These are phyloP conservation scores for Muscicapa striata DNA, from an alignment of 2,797 vertebrate species.

Conservation along the genomic window DNA sequence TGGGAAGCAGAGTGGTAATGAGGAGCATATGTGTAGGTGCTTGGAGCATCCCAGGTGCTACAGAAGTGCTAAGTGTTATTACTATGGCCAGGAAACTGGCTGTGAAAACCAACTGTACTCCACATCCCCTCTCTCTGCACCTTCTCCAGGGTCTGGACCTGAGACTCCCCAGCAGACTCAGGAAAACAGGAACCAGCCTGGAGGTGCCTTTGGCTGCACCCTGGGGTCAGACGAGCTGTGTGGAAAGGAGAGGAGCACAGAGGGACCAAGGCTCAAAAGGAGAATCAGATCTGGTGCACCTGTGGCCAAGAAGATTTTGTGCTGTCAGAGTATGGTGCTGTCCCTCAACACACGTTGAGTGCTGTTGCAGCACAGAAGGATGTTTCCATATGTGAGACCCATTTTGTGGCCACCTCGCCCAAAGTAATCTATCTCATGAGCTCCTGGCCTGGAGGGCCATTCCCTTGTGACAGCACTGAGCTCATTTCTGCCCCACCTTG, in stretches of 20 bases:
- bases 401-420: not conserved
- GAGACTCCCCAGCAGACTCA: not conserved
- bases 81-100: slow-evolving; percentile 26
- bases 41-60: slow-evolving; percentile 51
- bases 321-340: not conserved
- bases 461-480: not conserved
- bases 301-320: not conserved
- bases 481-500: not conserved
- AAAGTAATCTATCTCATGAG: not conserved
- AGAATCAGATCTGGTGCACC: not conserved
- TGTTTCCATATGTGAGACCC: not conserved
- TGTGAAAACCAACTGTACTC: slow-evolving; percentile 10
- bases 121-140: not conserved
- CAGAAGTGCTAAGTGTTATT: slow-evolving; percentile 63
- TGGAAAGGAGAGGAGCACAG: not conserved
- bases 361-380: not conserved
- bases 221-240: not conserved
- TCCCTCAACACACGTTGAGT: not conserved
- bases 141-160: not conserved
- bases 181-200: not conserved
- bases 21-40: slow-evolving; percentile 39
- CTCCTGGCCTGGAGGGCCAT: not conserved
- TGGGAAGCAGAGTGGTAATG: slow-evolving; percentile 25
- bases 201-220: not conserved
- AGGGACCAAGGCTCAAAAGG: not conserved